phyloP scores from a whole-genome alignment of 2,797 vertebrate species.

The Alosa sapidissima region DNA sequence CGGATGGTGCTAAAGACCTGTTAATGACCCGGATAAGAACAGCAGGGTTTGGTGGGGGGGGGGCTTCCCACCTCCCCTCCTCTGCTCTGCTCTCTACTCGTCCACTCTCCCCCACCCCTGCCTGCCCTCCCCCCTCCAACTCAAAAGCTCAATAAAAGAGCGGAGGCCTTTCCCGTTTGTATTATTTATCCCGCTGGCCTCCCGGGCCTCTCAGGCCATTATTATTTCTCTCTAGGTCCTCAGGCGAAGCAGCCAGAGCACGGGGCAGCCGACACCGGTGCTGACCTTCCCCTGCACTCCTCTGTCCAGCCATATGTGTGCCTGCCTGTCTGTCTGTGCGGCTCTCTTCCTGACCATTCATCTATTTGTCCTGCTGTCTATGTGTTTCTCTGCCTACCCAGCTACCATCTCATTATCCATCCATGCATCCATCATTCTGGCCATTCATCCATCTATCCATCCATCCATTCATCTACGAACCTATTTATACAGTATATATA shows the following conservation, averaged over 20 bases:
- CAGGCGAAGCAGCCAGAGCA: background rate
- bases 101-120: background rate
- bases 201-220: slow-evolving; percentile 66
- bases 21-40: slow-evolving; percentile 41
- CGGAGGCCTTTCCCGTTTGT: slow-evolving; percentile 68
- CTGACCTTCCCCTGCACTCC: slow-evolving; percentile 18
- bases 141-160: slow-evolving; percentile 67
- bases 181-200: slow-evolving; percentile 73
- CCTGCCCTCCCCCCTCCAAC: background rate
- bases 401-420: background rate
- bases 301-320: too few species aligned
- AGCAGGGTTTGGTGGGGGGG: background rate
- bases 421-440: background rate
- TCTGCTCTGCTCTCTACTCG: background rate
- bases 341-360: background rate
- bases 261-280: background rate
- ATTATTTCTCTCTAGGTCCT: slow-evolving; percentile 65
- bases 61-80: background rate
- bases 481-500: background rate
- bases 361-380: background rate
- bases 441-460: background rate
- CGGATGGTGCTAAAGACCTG: slow-evolving; percentile 43
- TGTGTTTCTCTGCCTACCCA: background rate
- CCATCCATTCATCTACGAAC: background rate
- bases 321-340: background rate